Evolutionary conservation across 2,888 invertebrate genomes (phyloP).

Genomic region (Dicroscelio sp.): DNA sequence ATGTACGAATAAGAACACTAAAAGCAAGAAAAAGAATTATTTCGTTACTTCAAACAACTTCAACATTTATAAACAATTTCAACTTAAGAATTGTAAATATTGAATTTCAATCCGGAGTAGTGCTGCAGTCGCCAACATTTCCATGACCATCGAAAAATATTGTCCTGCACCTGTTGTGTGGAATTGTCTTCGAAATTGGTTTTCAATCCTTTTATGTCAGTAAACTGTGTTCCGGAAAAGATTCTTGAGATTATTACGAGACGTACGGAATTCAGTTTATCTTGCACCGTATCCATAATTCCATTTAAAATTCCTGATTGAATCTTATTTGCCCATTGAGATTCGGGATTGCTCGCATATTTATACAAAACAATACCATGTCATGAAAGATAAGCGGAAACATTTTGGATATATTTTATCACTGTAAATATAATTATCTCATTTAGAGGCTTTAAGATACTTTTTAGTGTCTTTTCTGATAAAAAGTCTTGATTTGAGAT

Average conservation of each 20-base stretch:
- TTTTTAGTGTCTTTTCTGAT: no score
- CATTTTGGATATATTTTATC: not conserved
- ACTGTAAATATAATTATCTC: no score
- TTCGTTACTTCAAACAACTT: no score
- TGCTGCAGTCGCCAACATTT: not conserved
- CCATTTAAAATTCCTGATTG: constrained; percentile 3
- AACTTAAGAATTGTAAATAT: no score
- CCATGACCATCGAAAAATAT: not conserved
- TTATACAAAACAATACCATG: constrained; percentile 13
- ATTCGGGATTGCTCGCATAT: not conserved
- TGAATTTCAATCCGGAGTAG: not conserved
- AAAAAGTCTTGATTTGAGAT: no score
- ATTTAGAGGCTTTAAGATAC: no score
- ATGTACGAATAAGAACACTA: no score
- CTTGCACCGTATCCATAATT: not conserved
- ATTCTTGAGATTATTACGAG: constrained; percentile 23
- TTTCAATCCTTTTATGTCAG: constrained; percentile 29
- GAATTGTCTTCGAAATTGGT: constrained; percentile 30
- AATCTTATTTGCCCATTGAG: not conserved
- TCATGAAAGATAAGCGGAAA: constrained; percentile 19
- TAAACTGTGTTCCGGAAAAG: constrained; percentile 16
- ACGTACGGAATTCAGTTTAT: constrained; percentile 17
- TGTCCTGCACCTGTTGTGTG: not conserved
- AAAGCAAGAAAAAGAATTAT: no score
- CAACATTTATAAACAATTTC: no score